Base-by-base conservation (phyloP, 2,797 vertebrate species). In the Anguilla pacifica region DNA sequence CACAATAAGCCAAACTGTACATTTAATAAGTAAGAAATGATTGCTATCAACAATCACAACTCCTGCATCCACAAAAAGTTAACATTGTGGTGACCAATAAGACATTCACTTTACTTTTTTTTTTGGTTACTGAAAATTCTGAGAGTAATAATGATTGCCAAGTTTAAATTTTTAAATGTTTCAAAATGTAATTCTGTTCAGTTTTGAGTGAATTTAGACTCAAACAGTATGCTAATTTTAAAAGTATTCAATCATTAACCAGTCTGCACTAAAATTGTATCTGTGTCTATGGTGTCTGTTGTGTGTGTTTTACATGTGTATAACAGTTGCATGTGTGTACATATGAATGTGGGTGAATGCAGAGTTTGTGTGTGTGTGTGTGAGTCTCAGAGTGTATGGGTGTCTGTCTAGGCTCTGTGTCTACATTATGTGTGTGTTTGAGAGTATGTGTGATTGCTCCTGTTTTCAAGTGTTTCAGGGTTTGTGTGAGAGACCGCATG, bases 221-320 rank as follows among this genome's bases (percentile, higher is more conserved):
- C 61, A 64, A 25, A 64, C 64, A 17, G 57, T 17, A 59, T 59
- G 15, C 17, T 19, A 2, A 59, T 59, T 59, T 59, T 22, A 59
- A 59, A 15, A 59, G 57, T 59, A 59, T 53, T 53, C 51, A 53
- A 53, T 53, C 11, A 53, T 59, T 19, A 59, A 59, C 57, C 57
- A 17, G 57, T 59, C 57, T 59, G 15, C 57, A 59, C 17, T 59
- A 77, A 59, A 35, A 59, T 46, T 86, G 85, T 35, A 28, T 93
- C 90, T 91, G 90, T 93, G 88, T 90, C 89, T 86, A 84, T 86
- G 88, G 88, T 74, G 61, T 85, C 31, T 70, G 39, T 31, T 70
- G 28, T 79, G 49, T 59, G 31, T 86, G 13, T 57, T 28, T 28
- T 74, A 22, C 31, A 57, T 51, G 61, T 53, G 64, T 17, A 28